Percentiles rank a stretch among this genome's conserved stretches.
These are phyloP conservation scores for Albula goreensis DNA, from an alignment of 2,113 vertebrate genomes.

Conservation along the genomic window DNA sequence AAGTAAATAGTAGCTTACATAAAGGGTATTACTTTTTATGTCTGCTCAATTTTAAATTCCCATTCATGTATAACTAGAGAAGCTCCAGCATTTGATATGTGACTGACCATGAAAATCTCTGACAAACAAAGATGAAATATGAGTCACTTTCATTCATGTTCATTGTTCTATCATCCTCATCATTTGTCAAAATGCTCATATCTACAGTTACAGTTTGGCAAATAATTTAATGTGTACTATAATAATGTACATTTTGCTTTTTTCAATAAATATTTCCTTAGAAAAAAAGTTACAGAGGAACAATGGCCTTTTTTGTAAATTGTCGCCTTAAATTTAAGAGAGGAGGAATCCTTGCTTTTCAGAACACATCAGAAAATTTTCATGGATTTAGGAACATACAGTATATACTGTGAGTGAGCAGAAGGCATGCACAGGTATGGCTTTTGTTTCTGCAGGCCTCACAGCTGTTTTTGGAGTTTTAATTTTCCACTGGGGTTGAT, in stretches of 20 bases:
- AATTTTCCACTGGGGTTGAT: constrained; percentile 15
- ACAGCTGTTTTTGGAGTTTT: constrained; percentile 5
- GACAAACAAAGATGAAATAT: not conserved
- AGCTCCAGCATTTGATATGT: not conserved
- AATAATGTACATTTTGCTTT: constrained; percentile 63
- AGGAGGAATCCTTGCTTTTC: not conserved
- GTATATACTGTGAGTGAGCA: constrained; percentile 30
- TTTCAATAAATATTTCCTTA: constrained; percentile 68
- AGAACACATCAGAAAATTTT: constrained; percentile 27
- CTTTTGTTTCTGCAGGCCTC: constrained; percentile 25
- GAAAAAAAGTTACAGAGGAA: constrained; percentile 25
- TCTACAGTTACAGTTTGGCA: constrained; percentile 28
- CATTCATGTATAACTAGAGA: not conserved
- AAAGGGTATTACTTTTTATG: not conserved
- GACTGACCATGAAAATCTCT: not conserved
- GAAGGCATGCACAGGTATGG: constrained; percentile 41
- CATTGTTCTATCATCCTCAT: not conserved
- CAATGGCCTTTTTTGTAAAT: not conserved
- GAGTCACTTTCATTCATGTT: not conserved
- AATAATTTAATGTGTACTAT: constrained; percentile 59
- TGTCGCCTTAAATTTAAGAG: not conserved
- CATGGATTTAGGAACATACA: constrained; percentile 26
- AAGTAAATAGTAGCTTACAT: not conserved
- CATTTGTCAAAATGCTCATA: not conserved
- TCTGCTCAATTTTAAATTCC: not conserved